Percentiles rank a stretch among this genome's conserved stretches.
Evolutionary conservation across 2,797 vertebrate genomes (phyloP).

Genomic region (Gallinago solitaria): DNA sequence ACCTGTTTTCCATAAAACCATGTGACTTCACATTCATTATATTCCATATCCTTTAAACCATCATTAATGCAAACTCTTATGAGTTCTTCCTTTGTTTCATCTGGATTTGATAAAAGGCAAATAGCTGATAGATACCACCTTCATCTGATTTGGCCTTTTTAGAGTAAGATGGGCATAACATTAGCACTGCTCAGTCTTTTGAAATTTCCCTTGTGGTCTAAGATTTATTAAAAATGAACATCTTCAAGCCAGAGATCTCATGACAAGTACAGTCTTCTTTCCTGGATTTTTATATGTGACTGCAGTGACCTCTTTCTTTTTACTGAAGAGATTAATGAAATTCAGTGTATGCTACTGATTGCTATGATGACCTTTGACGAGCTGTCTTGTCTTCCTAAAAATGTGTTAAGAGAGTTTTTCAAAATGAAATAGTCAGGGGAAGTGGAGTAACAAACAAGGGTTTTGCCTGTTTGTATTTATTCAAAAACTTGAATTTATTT

Average conservation of each 20-base stretch:
- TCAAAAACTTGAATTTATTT: background rate
- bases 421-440: background rate
- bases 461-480: background rate
- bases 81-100: background rate
- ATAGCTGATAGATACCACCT: background rate
- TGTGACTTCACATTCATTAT: background rate
- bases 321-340: constrained; percentile 26
- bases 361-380: constrained; percentile 14
- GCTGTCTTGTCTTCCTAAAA: constrained; percentile 23
- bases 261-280: constrained; percentile 1
- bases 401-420: background rate
- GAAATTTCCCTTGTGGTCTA: constrained; percentile 43
- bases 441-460: background rate
- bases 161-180: background rate
- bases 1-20: background rate
- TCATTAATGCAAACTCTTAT: background rate
- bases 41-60: background rate
- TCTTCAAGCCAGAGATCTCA: background rate
- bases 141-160: background rate
- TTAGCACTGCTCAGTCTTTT: background rate
- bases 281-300: constrained; percentile 17
- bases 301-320: background rate
- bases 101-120: background rate
- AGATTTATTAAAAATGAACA: constrained; percentile 49
- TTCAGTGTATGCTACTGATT: background rate